Evolutionary conservation across 2,797 vertebrate genomes (phyloP), one percentile per base, ranked within the genome.

Genomic region (Microchirus variegatus): DNA sequence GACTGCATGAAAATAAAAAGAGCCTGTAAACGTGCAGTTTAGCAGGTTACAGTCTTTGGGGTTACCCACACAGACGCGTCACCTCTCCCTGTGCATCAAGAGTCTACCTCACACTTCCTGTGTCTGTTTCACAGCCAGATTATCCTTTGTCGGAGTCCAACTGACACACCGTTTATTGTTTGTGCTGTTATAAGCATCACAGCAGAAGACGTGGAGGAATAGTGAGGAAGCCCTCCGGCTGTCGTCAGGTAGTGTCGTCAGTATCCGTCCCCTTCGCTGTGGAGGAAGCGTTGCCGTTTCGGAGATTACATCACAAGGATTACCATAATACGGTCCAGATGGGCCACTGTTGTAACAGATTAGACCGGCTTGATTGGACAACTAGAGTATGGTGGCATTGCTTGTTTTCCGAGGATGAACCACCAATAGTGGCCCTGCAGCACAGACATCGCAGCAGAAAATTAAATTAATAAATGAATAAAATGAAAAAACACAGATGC

Each of bases 261-360:
- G 79, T 67, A 66, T 71, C 48, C 38, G 9, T 46, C 52, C 64
- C 59, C 56, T 48, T 12, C n/a, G 15, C 55, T 65, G 58, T 56
- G 64, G 73, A 73, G 70, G 81, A 86, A 79, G 70, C 78, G 19
- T 37, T 36, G 51, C 81, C 67, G 84, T 87, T 88, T 86, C 79
- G 85, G 76, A 42, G 85, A 88, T 92, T 90, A 88, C 88, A 89
- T 91, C 89, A 90, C 77, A 51, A 10, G 87, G 91, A 92, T 92
- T 91, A 92, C 36, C 70, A 75, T 91, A 91, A 92, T 88, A 68
- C 88, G 44, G 58, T 83, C 85, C 90, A 90, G 88, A 90, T 90
- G 89, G 90, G 81, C 63, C 78, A 53, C 50, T 66, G 80, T 90
- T 89, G 86, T 81, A 79, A 69, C 78, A 79, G 89, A 88, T 91